Evolutionary conservation across 1,140 invertebrate genomes (phyloP), one percentile per base, ranked within the genome.

Genomic region (Polypedilum pembai): DNA sequence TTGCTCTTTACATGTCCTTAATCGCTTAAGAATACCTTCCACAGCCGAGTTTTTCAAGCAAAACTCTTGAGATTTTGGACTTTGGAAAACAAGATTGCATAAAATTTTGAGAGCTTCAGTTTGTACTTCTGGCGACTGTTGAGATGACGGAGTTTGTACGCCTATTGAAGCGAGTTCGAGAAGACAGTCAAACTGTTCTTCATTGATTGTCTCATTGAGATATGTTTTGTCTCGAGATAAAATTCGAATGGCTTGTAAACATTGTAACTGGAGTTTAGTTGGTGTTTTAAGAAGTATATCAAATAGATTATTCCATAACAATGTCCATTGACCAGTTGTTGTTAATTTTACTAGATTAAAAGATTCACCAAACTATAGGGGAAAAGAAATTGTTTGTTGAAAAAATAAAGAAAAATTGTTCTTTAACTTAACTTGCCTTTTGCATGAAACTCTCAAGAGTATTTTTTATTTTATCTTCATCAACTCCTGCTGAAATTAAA

Each of bases 31-130:
- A 21, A 96, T 85, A 69, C 88, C 88, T 77, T 92, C 87, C 15
- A 94, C 83, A 77, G 91, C 90, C 15, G 85, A 85, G 80, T 91
- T 92, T 76, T 89, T 85, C 73, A 88, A 85, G 81, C 92, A 91
- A 45, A 90, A 83, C 75, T 84, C 85, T 76, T 91, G 89, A 0
- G 90, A 88, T 69, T 86, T 86, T 73, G 82, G 79, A 83, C 91
- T 93, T 80, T 96, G 94, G 80, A 88, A 96, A 72, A 95, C 85
- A 66, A 97, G 82, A 83, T 98, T 98, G 79, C 92, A 96, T 2
- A 98, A 81, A 79, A 94, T 90, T 83, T 97, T 98, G 72, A 94
- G 81, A 0, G 92, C 89, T 83, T 96, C 94, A 7, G 92, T 82
- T 76, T 84, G 83, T 10, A 85, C 80, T 75, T 83, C 79, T 76